phyloP scores from a whole-genome alignment of 2,888 invertebrate species.

The Andrena praecox region DNA sequence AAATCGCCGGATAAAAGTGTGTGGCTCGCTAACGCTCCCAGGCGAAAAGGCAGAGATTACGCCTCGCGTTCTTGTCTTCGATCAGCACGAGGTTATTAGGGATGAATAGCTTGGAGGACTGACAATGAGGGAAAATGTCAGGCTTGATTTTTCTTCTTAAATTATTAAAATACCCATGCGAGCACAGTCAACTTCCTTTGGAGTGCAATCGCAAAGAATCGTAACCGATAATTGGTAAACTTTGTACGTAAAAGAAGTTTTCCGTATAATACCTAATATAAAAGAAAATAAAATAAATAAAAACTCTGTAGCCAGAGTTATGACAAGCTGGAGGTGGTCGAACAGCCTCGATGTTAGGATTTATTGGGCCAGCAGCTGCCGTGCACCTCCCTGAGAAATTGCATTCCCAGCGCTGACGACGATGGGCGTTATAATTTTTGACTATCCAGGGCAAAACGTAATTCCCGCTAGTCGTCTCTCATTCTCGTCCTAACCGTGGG shows the following conservation, averaged over 20 bases:
- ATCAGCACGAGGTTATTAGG: not conserved
- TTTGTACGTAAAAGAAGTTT: no score
- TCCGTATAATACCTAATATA: no score
- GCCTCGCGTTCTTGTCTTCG: not conserved
- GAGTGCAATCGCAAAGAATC: no score
- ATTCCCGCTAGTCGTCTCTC: slow-evolving; percentile 15
- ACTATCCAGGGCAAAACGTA: not conserved
- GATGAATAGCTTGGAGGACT: no score
- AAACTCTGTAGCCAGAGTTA: not conserved
- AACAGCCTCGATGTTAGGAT: not conserved
- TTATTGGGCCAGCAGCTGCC: slow-evolving; percentile 4
- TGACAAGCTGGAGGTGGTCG: not conserved
- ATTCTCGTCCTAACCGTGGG: not conserved
- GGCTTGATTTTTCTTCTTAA: no score
- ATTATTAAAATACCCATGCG: no score
- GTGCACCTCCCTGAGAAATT: not conserved
- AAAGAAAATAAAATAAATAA: no score
- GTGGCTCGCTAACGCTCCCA: not conserved
- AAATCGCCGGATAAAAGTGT: not conserved
- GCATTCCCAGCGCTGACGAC: not conserved
- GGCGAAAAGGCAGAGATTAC: not conserved
- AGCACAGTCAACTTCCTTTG: no score
- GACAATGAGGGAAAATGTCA: no score
- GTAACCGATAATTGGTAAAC: no score
- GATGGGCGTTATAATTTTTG: slow-evolving; percentile 18